These are phyloP conservation scores for Empidonax alnorum DNA, from an alignment of 2,113 vertebrate genomes.

Conservation along the genomic window DNA sequence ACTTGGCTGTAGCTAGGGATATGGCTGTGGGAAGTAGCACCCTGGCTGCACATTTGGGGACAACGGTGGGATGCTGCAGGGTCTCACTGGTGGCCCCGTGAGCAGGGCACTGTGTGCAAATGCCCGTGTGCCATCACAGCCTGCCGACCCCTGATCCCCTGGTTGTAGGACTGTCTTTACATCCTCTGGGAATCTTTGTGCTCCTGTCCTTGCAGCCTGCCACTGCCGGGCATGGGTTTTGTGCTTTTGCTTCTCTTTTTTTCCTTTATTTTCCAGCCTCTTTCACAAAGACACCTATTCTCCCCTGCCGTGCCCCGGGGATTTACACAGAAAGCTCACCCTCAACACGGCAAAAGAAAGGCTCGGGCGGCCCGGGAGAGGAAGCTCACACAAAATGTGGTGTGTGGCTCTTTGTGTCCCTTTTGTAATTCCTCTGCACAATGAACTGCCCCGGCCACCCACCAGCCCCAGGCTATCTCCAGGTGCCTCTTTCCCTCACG, in stretches of 20 bases:
- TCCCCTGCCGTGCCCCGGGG: neutral
- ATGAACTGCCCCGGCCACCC: conserved; percentile 40
- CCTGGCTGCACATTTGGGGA: neutral
- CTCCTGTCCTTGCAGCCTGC: neutral
- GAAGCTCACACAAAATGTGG: conserved; percentile 53
- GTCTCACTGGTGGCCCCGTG: neutral
- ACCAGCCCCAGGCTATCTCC: neutral
- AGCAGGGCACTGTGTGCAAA: neutral
- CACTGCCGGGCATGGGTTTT: neutral
- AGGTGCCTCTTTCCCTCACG: neutral
- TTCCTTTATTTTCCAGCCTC: neutral
- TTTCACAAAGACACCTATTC: conserved; percentile 63
- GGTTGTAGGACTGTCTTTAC: neutral
- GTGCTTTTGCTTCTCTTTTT: neutral
- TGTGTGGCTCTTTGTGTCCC: conserved; percentile 57
- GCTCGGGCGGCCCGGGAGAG: neutral
- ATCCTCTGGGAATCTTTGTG: conserved; percentile 13
- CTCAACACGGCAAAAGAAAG: conserved; percentile 34
- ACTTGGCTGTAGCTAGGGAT: neutral
- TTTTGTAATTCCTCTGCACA: conserved; percentile 64
- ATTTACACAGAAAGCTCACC: conserved; percentile 52
- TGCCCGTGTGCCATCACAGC: neutral
- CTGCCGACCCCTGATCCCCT: neutral
- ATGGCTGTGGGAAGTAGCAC: neutral
- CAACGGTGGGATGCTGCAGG: accelerated